phyloP scores from a whole-genome alignment of 2,888 invertebrate species.

The Tanytarsus gracilentus region DNA sequence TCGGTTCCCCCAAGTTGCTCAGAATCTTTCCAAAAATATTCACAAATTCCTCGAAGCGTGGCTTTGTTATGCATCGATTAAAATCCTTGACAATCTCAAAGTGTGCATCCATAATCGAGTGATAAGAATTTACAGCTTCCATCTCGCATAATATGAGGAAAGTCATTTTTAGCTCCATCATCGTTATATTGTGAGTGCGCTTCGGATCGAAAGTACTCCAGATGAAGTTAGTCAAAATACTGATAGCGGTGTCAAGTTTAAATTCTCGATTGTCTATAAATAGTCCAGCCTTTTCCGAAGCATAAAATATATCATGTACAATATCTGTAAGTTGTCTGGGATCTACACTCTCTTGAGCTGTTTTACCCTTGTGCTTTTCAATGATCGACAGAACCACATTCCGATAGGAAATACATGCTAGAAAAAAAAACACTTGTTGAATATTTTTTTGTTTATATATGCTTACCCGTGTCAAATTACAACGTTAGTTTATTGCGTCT shows the following conservation, averaged over 20 bases:
- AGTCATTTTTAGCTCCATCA: conserved; percentile 40
- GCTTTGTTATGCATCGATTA: conserved; percentile 37
- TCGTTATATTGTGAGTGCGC: conserved; percentile 38
- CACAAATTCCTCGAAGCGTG: conserved; percentile 38
- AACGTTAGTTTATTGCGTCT: conserved; percentile 30
- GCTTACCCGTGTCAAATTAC: neutral
- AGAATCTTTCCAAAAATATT: conserved; percentile 38
- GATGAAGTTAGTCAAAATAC: conserved; percentile 39
- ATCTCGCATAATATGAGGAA: conserved; percentile 39
- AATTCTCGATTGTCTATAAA: conserved; percentile 34
- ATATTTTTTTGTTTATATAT: too few species aligned
- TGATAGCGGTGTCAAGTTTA: conserved; percentile 36
- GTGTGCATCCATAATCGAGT: conserved; percentile 37
- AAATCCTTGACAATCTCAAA: conserved; percentile 36
- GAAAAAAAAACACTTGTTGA: neutral
- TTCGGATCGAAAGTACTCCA: conserved; percentile 43
- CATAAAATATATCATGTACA: conserved; percentile 41
- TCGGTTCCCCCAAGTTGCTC: conserved; percentile 39
- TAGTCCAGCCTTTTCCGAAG: conserved; percentile 40
- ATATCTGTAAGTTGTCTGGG: conserved; percentile 40
- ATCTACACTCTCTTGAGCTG: conserved; percentile 37
- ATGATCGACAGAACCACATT: conserved; percentile 39
- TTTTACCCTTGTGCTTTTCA: conserved; percentile 37
- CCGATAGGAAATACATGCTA: conserved; percentile 39
- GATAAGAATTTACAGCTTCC: conserved; percentile 34